These are phyloP conservation scores for Bombylius major DNA, from an alignment of 2,888 invertebrate genomes.

Conservation along the genomic window DNA sequence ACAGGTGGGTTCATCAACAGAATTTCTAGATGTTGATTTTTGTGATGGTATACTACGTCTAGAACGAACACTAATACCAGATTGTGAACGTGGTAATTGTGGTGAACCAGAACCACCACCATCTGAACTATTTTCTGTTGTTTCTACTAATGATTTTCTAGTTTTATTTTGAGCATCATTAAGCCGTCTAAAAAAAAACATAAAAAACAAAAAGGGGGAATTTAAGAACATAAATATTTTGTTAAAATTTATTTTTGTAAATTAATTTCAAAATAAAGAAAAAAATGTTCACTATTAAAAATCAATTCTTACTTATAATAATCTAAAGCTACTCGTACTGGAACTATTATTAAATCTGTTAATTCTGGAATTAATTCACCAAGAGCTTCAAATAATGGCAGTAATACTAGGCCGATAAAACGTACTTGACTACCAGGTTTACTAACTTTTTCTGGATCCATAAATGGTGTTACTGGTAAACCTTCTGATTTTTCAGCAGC, in stretches of 20 bases:
- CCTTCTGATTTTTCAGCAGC: conserved; percentile 72
- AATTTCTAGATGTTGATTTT: conserved; percentile 40
- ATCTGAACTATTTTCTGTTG: conserved; percentile 18
- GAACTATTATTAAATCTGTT: conserved; percentile 42
- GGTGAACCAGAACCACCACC: conserved; percentile 31
- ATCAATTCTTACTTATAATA: conserved; percentile 30
- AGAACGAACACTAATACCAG: conserved; percentile 42
- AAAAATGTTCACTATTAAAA: background rate
- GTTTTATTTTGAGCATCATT: conserved; percentile 36
- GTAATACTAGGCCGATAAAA: conserved; percentile 66
- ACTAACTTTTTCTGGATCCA: conserved; percentile 75
- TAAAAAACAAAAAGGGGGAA: background rate
- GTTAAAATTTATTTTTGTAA: background rate
- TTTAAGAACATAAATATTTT: background rate
- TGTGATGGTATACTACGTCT: conserved; percentile 41
- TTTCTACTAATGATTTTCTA: conserved; percentile 35
- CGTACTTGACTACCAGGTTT: conserved; percentile 74
- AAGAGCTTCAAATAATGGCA: conserved; percentile 67
- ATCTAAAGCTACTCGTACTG: conserved; percentile 36
- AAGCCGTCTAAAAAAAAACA: conserved; percentile 26
- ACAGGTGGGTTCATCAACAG: conserved; percentile 39
- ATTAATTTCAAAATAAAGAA: background rate
- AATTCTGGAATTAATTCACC: conserved; percentile 61
- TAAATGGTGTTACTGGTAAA: conserved; percentile 71
- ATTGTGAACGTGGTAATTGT: conserved; percentile 38